phyloP scores from a whole-genome alignment of 2,113 vertebrate species.

The Struthio camelus region DNA sequence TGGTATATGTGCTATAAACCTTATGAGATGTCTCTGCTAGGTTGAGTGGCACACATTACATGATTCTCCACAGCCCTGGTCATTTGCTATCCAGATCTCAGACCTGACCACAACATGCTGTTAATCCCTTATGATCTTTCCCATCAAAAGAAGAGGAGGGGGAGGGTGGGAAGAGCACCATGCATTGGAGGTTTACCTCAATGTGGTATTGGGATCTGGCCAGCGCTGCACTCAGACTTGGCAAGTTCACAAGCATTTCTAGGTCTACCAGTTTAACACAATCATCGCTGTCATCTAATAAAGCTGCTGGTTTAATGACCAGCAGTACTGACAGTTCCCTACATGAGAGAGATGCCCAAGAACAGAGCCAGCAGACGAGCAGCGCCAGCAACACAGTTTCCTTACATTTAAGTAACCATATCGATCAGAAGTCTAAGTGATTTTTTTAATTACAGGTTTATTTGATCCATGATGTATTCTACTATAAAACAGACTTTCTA shows the following conservation, averaged over 20 bases:
- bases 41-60: not conserved
- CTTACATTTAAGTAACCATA: not conserved
- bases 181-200: not conserved
- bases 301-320: not conserved
- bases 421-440: not conserved
- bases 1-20: not conserved
- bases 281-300: not conserved
- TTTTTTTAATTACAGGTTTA: not conserved
- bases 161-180: fast-evolving
- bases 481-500: not conserved
- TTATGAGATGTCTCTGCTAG: not conserved
- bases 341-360: not conserved
- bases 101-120: not conserved
- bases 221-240: not conserved
- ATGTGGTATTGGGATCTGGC: not conserved
- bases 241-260: not conserved
- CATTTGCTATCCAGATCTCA: not conserved
- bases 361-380: not conserved
- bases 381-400: not conserved
- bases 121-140: not conserved
- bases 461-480: not conserved
- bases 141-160: not conserved
- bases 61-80: not conserved
- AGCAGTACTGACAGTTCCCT: not conserved
- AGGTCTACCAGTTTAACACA: not conserved